Base-by-base conservation (phyloP, 64 coral and sea anemone species). In the Stichodactyla helianthus region DNA sequence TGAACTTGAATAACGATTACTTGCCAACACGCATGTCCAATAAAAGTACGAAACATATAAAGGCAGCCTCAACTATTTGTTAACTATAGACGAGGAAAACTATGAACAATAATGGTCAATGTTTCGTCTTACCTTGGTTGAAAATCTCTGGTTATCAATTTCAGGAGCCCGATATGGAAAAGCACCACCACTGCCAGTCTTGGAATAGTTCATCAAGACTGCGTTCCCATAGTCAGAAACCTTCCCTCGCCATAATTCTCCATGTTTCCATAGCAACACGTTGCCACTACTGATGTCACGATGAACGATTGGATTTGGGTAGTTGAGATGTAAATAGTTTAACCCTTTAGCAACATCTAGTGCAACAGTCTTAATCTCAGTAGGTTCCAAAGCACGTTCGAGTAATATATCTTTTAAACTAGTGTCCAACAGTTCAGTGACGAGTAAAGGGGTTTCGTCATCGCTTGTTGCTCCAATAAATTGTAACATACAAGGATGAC, bases 381-480 rank as follows among this genome's bases (percentile, higher is more conserved):
- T 27, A n/a, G 22, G 14, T 10, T 22, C 52, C 5, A 86, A 71
- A 0, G 52, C 28, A 85, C 60, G 71, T 18, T 82, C 68, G 0
- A 59, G 68, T 1, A 87, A 82, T 6, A 84, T 17, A 23, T 17
- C 15, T 53, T 88, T 86, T 26, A 95, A 64, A 54, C 87, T 93
- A 0, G 55, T 85, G 6, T 93, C 88, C 74, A 97, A 52, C 28
- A 93, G 20, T 20, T 97, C 94, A 13, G 83, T 93, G 0, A 97
- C 79, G 5, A 97, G n/a, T 26, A 89, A 50, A 5, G 88, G 80
- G 8, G 22, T 83, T 84, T 71, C 10, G 19, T 84, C 82, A 28
- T 90, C 87, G 8, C n/a, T 52, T 57, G 91, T 93, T 16, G 94
- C 94, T 22, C 94, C 91, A 71, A 97, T 93, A 58, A 97, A 97